Evolutionary conservation across 2,797 vertebrate species (phyloP).

Genomic region (Malacoraja senta): DNA sequence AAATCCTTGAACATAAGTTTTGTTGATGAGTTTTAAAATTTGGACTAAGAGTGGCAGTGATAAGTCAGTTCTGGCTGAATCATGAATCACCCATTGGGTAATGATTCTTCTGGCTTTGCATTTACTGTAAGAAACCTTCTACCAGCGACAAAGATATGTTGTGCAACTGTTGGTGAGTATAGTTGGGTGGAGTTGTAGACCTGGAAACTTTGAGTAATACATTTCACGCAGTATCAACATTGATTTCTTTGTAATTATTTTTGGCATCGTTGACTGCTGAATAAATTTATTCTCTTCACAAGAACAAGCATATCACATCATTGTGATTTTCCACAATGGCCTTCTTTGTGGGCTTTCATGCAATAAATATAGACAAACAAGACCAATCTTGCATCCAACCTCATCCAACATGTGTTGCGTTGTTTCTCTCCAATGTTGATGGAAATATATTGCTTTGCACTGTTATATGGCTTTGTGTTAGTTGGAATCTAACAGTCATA

Average conservation of each 20-base stretch:
- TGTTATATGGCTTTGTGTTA: neutral
- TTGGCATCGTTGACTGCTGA: too few relatives aligned
- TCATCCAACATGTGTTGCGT: neutral
- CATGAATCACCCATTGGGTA: too few relatives aligned
- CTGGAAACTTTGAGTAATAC: neutral
- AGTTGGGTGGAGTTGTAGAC: too few relatives aligned
- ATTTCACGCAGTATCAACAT: neutral
- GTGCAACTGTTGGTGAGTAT: too few relatives aligned
- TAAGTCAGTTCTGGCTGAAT: too few relatives aligned
- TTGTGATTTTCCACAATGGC: neutral
- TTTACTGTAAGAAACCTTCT: neutral
- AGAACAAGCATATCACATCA: too few relatives aligned
- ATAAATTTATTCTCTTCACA: too few relatives aligned
- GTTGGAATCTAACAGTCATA: neutral
- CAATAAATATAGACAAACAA: neutral
- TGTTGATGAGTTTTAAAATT: too few relatives aligned
- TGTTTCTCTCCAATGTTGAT: too few relatives aligned
- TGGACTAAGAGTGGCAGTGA: too few relatives aligned
- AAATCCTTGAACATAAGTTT: too few relatives aligned
- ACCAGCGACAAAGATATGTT: neutral
- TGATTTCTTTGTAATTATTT: too few relatives aligned
- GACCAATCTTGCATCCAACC: neutral
- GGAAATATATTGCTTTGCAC: neutral
- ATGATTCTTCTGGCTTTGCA: neutral
- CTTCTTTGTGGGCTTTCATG: neutral